Evolutionary conservation across 2,797 vertebrate species (phyloP).

Genomic region (Bufotes viridis): DNA sequence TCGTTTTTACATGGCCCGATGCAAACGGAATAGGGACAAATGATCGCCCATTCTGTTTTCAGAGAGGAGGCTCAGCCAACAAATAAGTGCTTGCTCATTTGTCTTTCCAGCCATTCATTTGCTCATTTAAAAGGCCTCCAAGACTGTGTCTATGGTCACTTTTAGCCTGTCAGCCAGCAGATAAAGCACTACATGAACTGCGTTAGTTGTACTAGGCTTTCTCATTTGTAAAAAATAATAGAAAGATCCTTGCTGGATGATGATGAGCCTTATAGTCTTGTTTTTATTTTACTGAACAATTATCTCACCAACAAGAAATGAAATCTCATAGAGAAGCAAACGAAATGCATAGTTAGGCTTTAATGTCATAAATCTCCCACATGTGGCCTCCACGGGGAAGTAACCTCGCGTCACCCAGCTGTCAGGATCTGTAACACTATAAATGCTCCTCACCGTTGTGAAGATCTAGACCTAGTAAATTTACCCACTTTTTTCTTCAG

Average conservation of each 20-base stretch:
- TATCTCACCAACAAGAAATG: conserved; percentile 49
- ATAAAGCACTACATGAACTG: no score
- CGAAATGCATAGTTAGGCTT: conserved; percentile 43
- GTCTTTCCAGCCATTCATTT: no score
- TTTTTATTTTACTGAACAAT: conserved; percentile 32
- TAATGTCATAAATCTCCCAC: conserved; percentile 54
- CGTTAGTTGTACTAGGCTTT: no score
- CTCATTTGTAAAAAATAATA: not conserved
- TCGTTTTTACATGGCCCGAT: no score
- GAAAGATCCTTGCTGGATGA: not conserved
- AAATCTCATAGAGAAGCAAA: conserved; percentile 41
- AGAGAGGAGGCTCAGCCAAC: no score
- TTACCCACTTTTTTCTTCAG: not conserved
- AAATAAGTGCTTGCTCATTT: no score
- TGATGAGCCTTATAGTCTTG: not conserved
- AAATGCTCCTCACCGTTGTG: conserved; percentile 21
- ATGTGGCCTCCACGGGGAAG: conserved; percentile 58
- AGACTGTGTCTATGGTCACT: no score
- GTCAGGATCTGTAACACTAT: conserved; percentile 43
- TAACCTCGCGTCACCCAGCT: conserved; percentile 54
- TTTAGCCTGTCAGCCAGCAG: no score
- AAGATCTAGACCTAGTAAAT: not conserved
- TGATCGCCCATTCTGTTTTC: no score
- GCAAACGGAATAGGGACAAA: no score
- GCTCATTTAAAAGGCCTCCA: no score